Evolutionary conservation across 2,888 invertebrate genomes (phyloP), one percentile per base, ranked within the genome.

Genomic region (Lepidonotus clava): DNA sequence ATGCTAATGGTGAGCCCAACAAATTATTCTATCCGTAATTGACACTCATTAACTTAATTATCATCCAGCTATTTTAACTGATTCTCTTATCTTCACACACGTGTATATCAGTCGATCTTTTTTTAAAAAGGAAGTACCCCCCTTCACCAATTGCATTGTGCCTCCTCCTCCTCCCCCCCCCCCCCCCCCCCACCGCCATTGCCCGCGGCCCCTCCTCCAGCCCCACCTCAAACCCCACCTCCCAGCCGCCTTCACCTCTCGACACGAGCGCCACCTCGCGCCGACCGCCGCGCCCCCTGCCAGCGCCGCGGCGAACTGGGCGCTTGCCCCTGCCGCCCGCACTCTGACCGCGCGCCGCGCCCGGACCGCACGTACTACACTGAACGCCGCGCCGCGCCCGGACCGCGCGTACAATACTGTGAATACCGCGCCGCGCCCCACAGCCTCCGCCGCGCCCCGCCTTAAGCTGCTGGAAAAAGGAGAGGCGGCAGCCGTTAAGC

Each of bases 251-350:
- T 32, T 61, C 61, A 61, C 61, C 61, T 61, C 61, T 61, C 61
- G 61, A 61, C 61, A 61, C 61, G 24, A 61, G 61, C 71, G 71
- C 34, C 71, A 71, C 71, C 36, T 38, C 34, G 11, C 71, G 14
- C 66, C 71, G 71, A 11, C 28, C 71, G 71, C 38, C 71, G 36
- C 71, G 36, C 71, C 71, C 71, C 71, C 71, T 71, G 71, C 71
- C 34, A 21, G 24, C n/a, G 61, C 61, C 4, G 61, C 28, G 2
- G 4, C 28, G 61, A 61, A 71, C 71, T 14, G 21, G 38, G 18
- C 18, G 71, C 36, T n/a, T 2, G 36, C 34, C 71, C 34, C 71
- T 5, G 56, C 56, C 71, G 8, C 36, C 71, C 71, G 18, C 36
- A 34, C 71, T 34, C 71, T 71, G 71, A 71, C 71, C 71, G 38